A percentile compares a stretch with the other conserved stretches of the same genome.
Evolutionary conservation across 2,797 vertebrate species (phyloP).

Genomic region (Heliangelus exortis): DNA sequence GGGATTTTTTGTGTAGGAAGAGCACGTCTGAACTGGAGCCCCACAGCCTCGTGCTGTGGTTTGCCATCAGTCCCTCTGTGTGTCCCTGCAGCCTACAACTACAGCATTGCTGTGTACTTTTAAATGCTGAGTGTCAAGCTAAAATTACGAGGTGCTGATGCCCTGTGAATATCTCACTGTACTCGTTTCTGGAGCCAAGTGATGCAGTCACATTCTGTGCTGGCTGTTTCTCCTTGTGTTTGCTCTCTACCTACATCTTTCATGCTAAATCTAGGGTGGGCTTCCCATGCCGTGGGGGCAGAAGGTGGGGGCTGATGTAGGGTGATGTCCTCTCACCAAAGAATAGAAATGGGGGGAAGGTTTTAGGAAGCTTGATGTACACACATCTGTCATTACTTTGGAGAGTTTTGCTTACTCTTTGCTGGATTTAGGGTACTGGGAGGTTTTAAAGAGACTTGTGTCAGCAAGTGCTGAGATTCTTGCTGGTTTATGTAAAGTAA

Average conservation of each 20-base stretch:
- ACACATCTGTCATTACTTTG: neutral
- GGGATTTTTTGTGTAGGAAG: too few species aligned
- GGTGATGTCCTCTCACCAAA: accelerated
- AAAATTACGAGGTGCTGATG: accelerated
- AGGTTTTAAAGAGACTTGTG: neutral
- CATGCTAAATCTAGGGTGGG: neutral
- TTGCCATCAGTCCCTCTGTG: accelerated
- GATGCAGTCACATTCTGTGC: neutral
- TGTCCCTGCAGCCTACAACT: accelerated
- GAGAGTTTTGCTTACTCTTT: neutral
- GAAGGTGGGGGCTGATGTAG: neutral
- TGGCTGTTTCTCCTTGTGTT: too few species aligned
- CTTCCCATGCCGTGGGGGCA: accelerated
- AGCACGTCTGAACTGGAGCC: neutral
- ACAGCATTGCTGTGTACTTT: accelerated
- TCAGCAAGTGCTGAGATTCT: neutral
- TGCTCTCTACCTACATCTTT: neutral
- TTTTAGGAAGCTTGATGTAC: neutral
- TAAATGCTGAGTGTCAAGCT: too few species aligned
- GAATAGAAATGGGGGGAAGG: neutral
- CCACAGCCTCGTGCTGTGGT: neutral
- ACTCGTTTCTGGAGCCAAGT: accelerated
- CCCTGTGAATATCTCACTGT: accelerated
- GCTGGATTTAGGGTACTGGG: neutral
- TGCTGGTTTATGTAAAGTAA: neutral